Evolutionary conservation across 2,797 vertebrate genomes (phyloP).

Genomic region (Gadopsis bispinosus): DNA sequence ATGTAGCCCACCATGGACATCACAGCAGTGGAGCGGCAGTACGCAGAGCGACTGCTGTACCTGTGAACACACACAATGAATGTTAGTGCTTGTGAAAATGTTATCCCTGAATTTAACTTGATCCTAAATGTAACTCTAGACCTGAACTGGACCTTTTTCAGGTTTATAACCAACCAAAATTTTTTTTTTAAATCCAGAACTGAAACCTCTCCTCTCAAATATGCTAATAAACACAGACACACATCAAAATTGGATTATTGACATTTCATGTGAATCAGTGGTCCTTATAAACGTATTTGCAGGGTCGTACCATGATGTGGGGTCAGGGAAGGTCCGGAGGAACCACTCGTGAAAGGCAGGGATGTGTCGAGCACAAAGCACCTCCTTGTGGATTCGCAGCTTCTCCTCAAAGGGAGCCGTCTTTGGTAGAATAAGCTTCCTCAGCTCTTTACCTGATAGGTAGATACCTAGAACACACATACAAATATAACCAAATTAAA

Average conservation of each 20-base stretch:
- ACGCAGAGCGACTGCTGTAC: constrained; percentile 97
- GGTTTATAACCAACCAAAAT: neutral
- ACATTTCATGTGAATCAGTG: neutral
- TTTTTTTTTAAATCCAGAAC: neutral
- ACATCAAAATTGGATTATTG: neutral
- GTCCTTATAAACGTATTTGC: neutral
- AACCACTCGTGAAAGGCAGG: constrained; percentile 98
- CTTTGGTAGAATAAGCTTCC: constrained; percentile 95
- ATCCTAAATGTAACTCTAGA: neutral
- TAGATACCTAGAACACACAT: constrained; percentile 86
- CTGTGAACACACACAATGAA: constrained; percentile 71
- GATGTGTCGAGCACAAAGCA: constrained; percentile 91
- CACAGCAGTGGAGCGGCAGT: constrained; percentile 96
- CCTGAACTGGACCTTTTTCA: neutral
- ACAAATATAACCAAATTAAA: neutral
- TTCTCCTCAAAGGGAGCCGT: constrained; percentile 91
- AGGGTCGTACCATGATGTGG: constrained; percentile 90
- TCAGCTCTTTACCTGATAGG: constrained; percentile 93
- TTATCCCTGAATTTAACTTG: neutral
- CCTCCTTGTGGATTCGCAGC: constrained; percentile 91
- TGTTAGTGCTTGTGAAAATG: accelerated
- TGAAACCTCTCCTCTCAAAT: neutral
- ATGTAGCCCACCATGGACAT: constrained; percentile 99
- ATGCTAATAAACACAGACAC: neutral
- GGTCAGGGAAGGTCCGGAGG: constrained; percentile 95